phyloP scores from a whole-genome alignment of 2,797 vertebrate genomes.

The Fistularia tabacaria region DNA sequence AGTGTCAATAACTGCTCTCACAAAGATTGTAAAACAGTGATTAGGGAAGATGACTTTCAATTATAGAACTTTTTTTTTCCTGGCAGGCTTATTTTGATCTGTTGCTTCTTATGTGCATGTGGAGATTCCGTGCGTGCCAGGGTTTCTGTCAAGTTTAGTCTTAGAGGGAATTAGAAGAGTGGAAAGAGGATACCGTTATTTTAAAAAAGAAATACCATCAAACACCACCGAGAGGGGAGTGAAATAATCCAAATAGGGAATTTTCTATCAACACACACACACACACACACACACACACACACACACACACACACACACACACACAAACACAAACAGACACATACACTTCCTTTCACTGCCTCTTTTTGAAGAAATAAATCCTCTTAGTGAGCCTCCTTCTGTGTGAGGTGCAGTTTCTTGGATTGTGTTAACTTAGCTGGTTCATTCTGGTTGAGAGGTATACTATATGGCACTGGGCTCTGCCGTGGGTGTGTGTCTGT shows the following conservation, averaged over 20 bases:
- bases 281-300: slow-evolving; percentile 14
- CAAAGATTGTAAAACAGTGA: slow-evolving; percentile 36
- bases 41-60: slow-evolving; percentile 20
- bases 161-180: slow-evolving; percentile 58
- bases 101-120: slow-evolving; percentile 29
- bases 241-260: slow-evolving; percentile 69
- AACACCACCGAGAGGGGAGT: slow-evolving; percentile 49
- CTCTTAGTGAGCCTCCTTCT: slow-evolving; percentile 66
- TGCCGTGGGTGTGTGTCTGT: not conserved
- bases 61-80: slow-evolving; percentile 1
- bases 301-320: slow-evolving; percentile 47
- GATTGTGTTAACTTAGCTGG: slow-evolving; percentile 56
- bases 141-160: slow-evolving; percentile 48
- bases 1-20: not conserved
- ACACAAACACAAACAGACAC: slow-evolving; percentile 17
- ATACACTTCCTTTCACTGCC: slow-evolving; percentile 25
- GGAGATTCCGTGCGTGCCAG: slow-evolving; percentile 28
- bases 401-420: slow-evolving; percentile 66
- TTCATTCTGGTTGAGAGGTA: slow-evolving; percentile 54
- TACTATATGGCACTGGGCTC: slow-evolving; percentile 28
- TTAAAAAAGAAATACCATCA: slow-evolving; percentile 55
- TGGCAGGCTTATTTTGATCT: slow-evolving; percentile 36
- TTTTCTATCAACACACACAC: slow-evolving; percentile 50
- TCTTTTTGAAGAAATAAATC: slow-evolving; percentile 70
- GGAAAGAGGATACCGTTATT: slow-evolving; percentile 64